Evolutionary conservation across 2,113 vertebrate genomes (phyloP).

Genomic region (Butorides virescens): DNA sequence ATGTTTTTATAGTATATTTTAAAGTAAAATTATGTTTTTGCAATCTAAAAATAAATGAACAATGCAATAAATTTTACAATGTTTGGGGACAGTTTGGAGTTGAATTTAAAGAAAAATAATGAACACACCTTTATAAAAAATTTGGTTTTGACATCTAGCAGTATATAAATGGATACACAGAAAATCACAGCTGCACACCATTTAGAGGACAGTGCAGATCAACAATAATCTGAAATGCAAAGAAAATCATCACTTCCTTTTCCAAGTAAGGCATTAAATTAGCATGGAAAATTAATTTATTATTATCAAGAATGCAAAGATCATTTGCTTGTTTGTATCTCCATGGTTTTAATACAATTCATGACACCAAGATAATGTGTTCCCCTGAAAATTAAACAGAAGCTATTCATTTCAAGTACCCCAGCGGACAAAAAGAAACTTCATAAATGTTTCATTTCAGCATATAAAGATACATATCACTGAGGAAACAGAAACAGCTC

Average conservation of each 20-base stretch:
- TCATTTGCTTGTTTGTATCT: background rate
- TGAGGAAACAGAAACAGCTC: background rate
- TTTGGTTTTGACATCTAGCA: background rate
- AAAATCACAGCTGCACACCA: background rate
- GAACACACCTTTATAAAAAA: background rate
- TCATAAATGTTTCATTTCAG: background rate
- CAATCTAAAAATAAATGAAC: background rate
- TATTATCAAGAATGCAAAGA: background rate
- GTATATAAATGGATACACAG: background rate
- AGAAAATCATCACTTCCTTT: background rate
- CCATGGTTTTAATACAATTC: background rate
- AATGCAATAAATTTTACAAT: background rate
- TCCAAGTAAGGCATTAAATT: background rate
- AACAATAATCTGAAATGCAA: background rate
- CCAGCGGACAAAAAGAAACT: background rate
- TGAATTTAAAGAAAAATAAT: background rate
- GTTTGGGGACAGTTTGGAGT: background rate
- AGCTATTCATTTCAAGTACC: background rate
- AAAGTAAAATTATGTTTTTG: background rate
- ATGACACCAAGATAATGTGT: background rate
- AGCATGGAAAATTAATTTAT: background rate
- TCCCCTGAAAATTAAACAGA: background rate
- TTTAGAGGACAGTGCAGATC: background rate
- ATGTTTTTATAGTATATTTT: background rate
- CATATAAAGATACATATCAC: background rate